Base-by-base conservation (phyloP, 2,797 vertebrate genomes). In the Takifugu rubripes region DNA sequence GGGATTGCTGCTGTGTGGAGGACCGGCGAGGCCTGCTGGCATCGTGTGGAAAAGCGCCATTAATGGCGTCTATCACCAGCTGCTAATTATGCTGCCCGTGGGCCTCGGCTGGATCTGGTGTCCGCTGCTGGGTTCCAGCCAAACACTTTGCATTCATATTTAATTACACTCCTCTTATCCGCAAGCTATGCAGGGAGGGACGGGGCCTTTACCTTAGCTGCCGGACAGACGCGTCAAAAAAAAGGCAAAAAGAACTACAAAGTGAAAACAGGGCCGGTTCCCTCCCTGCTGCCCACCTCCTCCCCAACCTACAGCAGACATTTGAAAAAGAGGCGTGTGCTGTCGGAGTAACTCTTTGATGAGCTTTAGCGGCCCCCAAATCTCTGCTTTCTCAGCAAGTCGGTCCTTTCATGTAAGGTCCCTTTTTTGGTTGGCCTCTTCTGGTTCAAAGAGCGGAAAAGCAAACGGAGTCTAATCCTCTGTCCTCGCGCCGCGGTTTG, bases 71-170 rank as follows among this genome's bases (percentile, higher is more conserved):
- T 86, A 85, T 93, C 91, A 89, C 82, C 91, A 83, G 85, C 77
- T 87, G 74, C 91, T 92, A 91, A 91, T 93, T 89, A 92, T 88
- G 88, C 84, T 75, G 83, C 83, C 83, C 57, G 62, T 81, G 77
- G 79, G 71, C 79, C 75, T 40, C 33, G 46, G 51, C 76, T 55
- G 78, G 90, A 81, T 92, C 85, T n/a, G 49, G 75, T 92, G 91
- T 90, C 90, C 84, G 87, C 85, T 85, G 84, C 85, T 89, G 86
- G 85, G 87, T 84, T 83, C 73, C 84, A 85, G 88, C 88, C 88
- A 89, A 92, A 92, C 89, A 91, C 91, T 90, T 89, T 89, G 84
- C 87, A 91, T 92, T 87, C 88, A 92, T 93, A 89, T 92, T 92
- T 93, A 88, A 93, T 90, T 86, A 85, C 84, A 84, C 83, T n/a